Evolutionary conservation across 2,888 invertebrate species (phyloP).

Genomic region (Linnaemya vulpina): DNA sequence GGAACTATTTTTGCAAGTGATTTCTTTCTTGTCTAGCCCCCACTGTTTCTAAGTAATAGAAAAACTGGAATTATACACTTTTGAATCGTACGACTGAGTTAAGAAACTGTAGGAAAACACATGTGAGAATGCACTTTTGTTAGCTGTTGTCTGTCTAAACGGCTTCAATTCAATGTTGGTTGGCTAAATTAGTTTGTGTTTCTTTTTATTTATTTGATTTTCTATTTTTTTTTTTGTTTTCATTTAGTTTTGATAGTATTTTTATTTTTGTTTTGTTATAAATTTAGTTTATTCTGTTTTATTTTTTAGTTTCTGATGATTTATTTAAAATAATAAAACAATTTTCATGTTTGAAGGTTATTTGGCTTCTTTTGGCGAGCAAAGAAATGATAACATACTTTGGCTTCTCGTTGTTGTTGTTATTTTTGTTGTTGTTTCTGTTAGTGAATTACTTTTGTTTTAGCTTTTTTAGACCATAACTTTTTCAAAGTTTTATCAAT

Average conservation of each 20-base stretch:
- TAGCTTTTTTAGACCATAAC: conserved; percentile 49
- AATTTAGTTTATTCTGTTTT: conserved; percentile 40
- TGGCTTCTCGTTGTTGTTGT: conserved; percentile 38
- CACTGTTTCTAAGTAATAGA: conserved; percentile 44
- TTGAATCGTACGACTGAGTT: conserved; percentile 7
- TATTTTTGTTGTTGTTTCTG: conserved; percentile 16
- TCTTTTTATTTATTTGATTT: conserved; percentile 35
- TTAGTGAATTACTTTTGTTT: background rate
- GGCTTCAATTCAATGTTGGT: conserved; percentile 55
- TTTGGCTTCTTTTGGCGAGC: conserved; percentile 69
- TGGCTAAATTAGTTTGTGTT: conserved; percentile 63
- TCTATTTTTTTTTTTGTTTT: conserved; percentile 4
- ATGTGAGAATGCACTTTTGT: conserved; percentile 60
- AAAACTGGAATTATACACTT: conserved; percentile 45
- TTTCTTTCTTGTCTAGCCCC: too few relatives aligned
- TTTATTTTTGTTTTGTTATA: conserved; percentile 22
- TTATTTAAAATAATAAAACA: conserved; percentile 72
- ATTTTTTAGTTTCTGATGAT: conserved; percentile 64
- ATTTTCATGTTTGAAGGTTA: conserved; percentile 74
- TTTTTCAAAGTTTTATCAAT: conserved; percentile 72
- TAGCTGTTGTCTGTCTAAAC: conserved; percentile 49
- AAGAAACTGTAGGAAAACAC: conserved; percentile 9
- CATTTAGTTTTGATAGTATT: conserved; percentile 42
- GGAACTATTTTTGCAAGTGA: too few relatives aligned
- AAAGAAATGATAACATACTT: conserved; percentile 68